A percentile compares a stretch with the other conserved stretches of the same genome.
phyloP scores from a whole-genome alignment of 1,140 invertebrate genomes.

The Drosophila trapezifrons region DNA sequence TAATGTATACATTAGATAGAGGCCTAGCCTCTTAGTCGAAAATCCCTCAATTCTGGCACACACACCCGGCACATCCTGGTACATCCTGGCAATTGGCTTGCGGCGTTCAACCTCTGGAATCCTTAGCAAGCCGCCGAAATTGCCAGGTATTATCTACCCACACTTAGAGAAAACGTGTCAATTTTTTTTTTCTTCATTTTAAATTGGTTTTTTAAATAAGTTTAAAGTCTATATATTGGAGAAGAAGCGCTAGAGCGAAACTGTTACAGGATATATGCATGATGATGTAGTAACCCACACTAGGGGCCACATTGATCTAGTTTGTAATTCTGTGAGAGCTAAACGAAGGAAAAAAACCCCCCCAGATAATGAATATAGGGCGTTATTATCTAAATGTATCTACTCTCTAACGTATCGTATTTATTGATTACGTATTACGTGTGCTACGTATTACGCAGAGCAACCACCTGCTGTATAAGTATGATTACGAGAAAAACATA shows the following conservation, averaged over 20 bases:
- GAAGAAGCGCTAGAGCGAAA: slow-evolving; percentile 36
- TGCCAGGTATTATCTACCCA: slow-evolving; percentile 28
- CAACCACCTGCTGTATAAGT: slow-evolving; percentile 63
- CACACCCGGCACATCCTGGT: slow-evolving; percentile 8
- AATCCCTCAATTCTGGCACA: slow-evolving; percentile 47
- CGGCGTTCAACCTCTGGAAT: neutral
- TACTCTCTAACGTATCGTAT: slow-evolving; percentile 33
- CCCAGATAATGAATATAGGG: slow-evolving; percentile 30
- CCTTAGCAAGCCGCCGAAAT: neutral
- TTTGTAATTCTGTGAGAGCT: slow-evolving; percentile 53
- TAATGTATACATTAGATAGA: slow-evolving; percentile 72
- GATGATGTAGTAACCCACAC: slow-evolving; percentile 52
- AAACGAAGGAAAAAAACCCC: neutral
- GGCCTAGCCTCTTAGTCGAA: slow-evolving; percentile 73
- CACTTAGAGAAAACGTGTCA: slow-evolving; percentile 41
- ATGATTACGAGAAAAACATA: slow-evolving; percentile 62
- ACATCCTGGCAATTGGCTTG: slow-evolving; percentile 10
- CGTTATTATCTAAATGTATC: slow-evolving; percentile 23
- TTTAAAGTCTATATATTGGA: slow-evolving; percentile 29
- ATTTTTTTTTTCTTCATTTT: slow-evolving; percentile 40
- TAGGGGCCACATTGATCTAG: slow-evolving; percentile 70
- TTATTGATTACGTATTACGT: slow-evolving; percentile 31
- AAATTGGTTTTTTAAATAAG: slow-evolving; percentile 26
- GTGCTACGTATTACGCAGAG: slow-evolving; percentile 26
- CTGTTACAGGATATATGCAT: slow-evolving; percentile 33